phyloP scores from a whole-genome alignment of 2,888 invertebrate species.

The Automeris io region DNA sequence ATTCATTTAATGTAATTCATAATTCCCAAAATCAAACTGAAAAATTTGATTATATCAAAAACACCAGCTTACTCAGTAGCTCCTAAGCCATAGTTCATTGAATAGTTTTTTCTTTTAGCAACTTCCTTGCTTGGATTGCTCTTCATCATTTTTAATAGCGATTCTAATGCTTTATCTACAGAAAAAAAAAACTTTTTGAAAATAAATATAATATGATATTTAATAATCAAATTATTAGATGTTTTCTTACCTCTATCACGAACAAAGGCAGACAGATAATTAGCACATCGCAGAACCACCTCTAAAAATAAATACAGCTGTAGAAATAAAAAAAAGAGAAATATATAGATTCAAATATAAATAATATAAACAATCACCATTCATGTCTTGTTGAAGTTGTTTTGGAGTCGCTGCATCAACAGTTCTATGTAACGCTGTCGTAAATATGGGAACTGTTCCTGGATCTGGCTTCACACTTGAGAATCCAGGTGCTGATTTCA shows the following conservation, averaged over 20 bases:
- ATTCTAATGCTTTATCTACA: constrained; percentile 34
- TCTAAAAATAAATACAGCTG: constrained; percentile 31
- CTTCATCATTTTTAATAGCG: constrained; percentile 44
- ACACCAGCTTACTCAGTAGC: constrained; percentile 39
- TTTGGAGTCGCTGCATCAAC: constrained; percentile 37
- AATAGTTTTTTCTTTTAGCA: constrained; percentile 31
- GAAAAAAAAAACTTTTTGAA: constrained; percentile 3
- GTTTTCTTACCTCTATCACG: constrained; percentile 46
- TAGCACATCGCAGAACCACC: constrained; percentile 34
- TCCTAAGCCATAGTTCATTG: constrained; percentile 37
- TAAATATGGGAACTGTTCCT: constrained; percentile 25
- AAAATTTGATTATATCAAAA: not conserved
- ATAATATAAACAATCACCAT: constrained; percentile 25
- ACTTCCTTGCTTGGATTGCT: constrained; percentile 28
- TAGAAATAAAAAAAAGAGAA: not conserved
- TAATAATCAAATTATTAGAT: not conserved
- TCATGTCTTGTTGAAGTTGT: constrained; percentile 33
- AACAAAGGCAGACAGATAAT: constrained; percentile 47
- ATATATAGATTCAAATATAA: not conserved
- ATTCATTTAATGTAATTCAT: not conserved
- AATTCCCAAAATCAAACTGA: not conserved
- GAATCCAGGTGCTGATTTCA: constrained; percentile 50
- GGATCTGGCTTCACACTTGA: constrained; percentile 30
- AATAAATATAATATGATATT: not conserved
- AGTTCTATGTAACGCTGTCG: constrained; percentile 29